Percentiles rank a stretch among this genome's conserved stretches.
These are phyloP conservation scores for Punctoribates punctum DNA, from an alignment of 2,888 invertebrate species.

Conservation along the genomic window DNA sequence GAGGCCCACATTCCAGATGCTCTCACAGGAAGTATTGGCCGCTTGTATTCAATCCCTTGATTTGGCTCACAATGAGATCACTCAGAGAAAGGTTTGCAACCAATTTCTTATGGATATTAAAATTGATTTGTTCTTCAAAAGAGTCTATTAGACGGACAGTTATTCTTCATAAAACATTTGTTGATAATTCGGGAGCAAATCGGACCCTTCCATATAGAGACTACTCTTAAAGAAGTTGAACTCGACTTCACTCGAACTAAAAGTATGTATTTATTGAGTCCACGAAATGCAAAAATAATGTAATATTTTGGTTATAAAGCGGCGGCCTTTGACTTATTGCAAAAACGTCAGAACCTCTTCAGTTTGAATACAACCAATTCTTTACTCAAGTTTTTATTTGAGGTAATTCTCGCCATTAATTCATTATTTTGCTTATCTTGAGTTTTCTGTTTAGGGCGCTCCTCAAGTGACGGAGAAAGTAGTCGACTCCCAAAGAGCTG, in stretches of 20 bases:
- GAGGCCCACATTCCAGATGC: constrained; percentile 88
- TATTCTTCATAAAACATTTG: constrained; percentile 97
- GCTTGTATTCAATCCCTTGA: constrained; percentile 87
- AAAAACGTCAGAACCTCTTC: constrained; percentile 77
- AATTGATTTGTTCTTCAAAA: constrained; percentile 25
- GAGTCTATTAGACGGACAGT: constrained; percentile 82
- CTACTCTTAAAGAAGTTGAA: constrained; percentile 84
- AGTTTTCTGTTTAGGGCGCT: constrained; percentile 82
- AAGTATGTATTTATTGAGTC: constrained; percentile 43
- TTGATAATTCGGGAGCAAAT: constrained; percentile 95
- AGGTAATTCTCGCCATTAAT: constrained; percentile 51
- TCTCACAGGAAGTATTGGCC: constrained; percentile 91
- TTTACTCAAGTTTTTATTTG: constrained; percentile 73
- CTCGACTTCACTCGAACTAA: constrained; percentile 69
- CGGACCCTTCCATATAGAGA: constrained; percentile 91
- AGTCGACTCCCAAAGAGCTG: constrained; percentile 90
- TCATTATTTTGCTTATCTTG: no score
- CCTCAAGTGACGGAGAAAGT: constrained; percentile 88
- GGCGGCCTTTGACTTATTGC: constrained; percentile 59
- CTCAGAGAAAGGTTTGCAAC: constrained; percentile 62
- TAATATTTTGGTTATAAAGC: constrained; percentile 49
- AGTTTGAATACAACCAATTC: constrained; percentile 83
- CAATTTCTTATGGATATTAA: constrained; percentile 37
- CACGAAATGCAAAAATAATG: background rate
- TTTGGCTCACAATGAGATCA: constrained; percentile 73